Base-by-base conservation (phyloP, 1,140 invertebrate genomes). In the Drosophila elegans region DNA sequence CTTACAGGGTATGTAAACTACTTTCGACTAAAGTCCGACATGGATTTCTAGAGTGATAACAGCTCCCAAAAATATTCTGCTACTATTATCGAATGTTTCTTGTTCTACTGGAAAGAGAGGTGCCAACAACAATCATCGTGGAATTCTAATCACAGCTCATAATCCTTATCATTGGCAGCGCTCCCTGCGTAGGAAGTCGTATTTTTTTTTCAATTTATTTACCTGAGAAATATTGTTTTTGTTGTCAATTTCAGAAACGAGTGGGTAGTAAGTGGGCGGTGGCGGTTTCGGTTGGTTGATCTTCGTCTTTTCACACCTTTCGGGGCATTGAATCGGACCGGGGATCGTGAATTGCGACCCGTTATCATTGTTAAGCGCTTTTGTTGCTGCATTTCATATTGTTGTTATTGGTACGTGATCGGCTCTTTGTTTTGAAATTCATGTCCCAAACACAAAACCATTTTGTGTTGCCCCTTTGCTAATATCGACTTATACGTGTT, bases 81-180 rank as follows among this genome's bases (percentile, higher is more conserved):
- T 74, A 7, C 41, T 53, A 75, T 75, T 75, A 75, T 75, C 73
- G 73, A 76, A 67, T 75, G 53, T 75, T 75, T 75, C 72, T 34
- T 67, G 72, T 67, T 75, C 41, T 59, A 53, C 32, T 54, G 60
- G 32, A 55, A 42, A 55, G 38, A 55, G 36, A 36, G 13, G 29
- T 5, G 29, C 11, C 25, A 63, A 16, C 42, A 38, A 38, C n/a
- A 41, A 45, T n/a, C 32, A 34, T 34, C 21, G 13, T 34, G 32
- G 38, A 34, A 45, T 75, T 66, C 60, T 75, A 75, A 75, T 75
- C 72, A 41, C 21, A 39, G 53, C 61, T 75, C 60, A 75, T 75
- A 66, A 67, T 75, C 61, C 73, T 75, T 75, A 75, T 75, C 73
- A 76, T 36, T 11, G 46, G 29, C 57, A 55, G 72, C 52, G 42